Percentiles rank a stretch among this genome's conserved stretches.
phyloP scores from a whole-genome alignment of 37 sponge, comb jelly and placozoan species.

The Aplysina aerophoba region DNA sequence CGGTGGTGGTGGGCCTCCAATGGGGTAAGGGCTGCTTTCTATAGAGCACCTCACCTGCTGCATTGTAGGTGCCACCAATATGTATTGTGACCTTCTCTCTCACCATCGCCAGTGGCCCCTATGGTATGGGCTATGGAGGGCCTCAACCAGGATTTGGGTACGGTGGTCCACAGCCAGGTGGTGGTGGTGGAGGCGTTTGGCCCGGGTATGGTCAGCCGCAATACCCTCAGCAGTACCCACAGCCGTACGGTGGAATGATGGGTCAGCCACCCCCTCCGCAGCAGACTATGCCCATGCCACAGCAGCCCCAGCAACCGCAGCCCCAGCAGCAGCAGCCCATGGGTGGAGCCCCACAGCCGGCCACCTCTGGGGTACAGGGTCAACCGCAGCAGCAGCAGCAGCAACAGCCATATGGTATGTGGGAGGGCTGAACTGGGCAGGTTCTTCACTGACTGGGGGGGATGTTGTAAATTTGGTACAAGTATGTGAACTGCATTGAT shows the following conservation, averaged over 20 bases:
- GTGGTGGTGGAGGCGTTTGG: neutral
- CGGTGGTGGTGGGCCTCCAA: no score
- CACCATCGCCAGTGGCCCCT: neutral
- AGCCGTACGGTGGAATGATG: neutral
- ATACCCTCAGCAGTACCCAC: conserved; percentile 12
- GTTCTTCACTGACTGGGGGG: no score
- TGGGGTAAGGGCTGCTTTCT: no score
- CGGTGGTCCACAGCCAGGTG: conserved; percentile 41
- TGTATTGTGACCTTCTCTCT: no score
- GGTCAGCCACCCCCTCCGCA: neutral
- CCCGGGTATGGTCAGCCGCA: conserved; percentile 4
- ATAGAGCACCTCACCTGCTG: no score
- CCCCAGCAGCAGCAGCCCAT: no score
- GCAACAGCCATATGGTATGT: conserved; percentile 38
- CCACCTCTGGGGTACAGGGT: conserved; percentile 26
- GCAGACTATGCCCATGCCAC: neutral
- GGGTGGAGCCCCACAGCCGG: no score
- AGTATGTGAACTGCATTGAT: no score
- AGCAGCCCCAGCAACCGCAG: conserved; percentile 10
- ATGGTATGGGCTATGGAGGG: conserved; percentile 20
- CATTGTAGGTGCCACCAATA: no score
- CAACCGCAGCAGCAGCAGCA: conserved; percentile 32
- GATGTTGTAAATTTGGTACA: neutral
- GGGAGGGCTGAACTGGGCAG: no score
- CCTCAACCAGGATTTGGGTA: conserved; percentile 29